Evolutionary conservation across 2,113 vertebrate genomes (phyloP).

Genomic region (Capreolus pygargus): DNA sequence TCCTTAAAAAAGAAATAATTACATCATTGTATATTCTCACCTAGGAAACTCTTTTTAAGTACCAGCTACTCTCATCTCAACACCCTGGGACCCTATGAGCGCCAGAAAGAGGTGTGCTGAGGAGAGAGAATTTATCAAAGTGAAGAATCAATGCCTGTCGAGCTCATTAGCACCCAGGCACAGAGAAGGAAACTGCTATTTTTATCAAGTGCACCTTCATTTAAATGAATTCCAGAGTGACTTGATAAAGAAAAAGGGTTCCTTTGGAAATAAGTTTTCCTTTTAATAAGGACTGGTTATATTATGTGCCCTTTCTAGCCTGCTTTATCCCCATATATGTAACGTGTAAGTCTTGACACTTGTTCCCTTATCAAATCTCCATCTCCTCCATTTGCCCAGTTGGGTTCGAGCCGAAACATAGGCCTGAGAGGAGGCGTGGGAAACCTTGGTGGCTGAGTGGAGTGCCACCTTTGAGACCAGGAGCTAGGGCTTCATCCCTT

Average conservation of each 20-base stretch:
- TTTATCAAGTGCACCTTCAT: conserved; percentile 22
- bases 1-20: conserved; percentile 64
- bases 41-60: conserved; percentile 42
- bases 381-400: neutral
- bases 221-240: conserved; percentile 49
- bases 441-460: neutral
- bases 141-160: neutral
- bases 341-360: neutral
- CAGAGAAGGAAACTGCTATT: conserved; percentile 46
- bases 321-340: neutral
- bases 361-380: neutral
- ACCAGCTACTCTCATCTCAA: conserved; percentile 39
- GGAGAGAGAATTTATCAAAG: conserved; percentile 36
- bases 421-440: neutral
- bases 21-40: conserved; percentile 59
- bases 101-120: conserved; percentile 45
- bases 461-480: neutral
- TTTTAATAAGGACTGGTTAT: neutral
- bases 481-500: neutral
- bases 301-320: neutral
- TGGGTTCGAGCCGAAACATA: neutral
- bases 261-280: conserved; percentile 15
- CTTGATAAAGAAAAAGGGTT: neutral
- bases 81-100: conserved; percentile 41
- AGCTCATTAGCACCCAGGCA: conserved; percentile 56